A percentile compares a stretch with the other conserved stretches of the same genome.
These are phyloP conservation scores for Natrix natrix DNA, from an alignment of 2,797 vertebrate species.

Conservation along the genomic window DNA sequence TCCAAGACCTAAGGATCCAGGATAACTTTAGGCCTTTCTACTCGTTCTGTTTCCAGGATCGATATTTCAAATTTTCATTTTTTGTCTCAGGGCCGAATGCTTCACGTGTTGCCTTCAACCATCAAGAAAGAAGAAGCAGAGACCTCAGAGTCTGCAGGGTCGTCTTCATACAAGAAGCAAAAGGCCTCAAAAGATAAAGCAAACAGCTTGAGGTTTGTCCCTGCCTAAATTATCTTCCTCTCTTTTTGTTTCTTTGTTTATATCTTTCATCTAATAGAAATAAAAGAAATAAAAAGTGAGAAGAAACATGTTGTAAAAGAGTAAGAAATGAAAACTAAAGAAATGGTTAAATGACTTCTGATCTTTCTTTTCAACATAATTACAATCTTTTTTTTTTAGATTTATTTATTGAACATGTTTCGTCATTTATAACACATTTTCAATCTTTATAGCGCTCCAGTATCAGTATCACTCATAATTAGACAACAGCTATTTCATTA, in stretches of 20 bases:
- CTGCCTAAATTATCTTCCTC: background rate
- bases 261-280: background rate
- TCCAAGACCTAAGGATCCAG: background rate
- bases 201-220: conserved; percentile 82
- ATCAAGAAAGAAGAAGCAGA: conserved; percentile 84
- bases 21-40: background rate
- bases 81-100: conserved; percentile 83
- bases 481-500: no score
- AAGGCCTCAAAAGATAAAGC: conserved; percentile 90
- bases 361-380: background rate
- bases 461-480: no score
- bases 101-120: conserved; percentile 89
- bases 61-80: background rate
- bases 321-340: background rate
- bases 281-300: background rate
- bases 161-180: conserved; percentile 87
- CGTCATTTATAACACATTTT: no score
- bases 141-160: conserved; percentile 60
- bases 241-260: background rate
- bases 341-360: background rate
- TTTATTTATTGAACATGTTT: no score
- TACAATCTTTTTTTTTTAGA: background rate
- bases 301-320: no score
- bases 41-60: background rate
- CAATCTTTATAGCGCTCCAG: no score